A percentile compares a stretch with the other conserved stretches of the same genome.
Evolutionary conservation across 2,888 invertebrate genomes (phyloP).

Genomic region (Dexiosoma caninum): DNA sequence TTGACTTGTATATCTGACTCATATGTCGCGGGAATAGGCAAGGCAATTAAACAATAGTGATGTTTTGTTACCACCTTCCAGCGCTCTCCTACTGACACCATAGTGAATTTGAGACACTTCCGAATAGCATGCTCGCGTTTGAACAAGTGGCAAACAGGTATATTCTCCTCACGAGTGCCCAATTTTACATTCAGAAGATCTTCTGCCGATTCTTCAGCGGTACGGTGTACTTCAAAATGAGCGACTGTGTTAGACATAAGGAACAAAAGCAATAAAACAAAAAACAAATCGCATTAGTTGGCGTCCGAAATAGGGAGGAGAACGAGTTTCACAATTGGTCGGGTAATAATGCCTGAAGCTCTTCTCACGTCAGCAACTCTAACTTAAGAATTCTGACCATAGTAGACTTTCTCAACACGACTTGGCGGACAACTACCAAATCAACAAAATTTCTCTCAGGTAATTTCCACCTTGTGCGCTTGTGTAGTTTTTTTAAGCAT

Average conservation of each 20-base stretch:
- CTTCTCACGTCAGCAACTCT: too few species aligned
- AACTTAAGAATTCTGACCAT: neutral
- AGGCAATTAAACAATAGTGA: neutral
- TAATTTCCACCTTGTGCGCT: neutral
- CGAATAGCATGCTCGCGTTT: neutral
- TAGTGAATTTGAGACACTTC: neutral
- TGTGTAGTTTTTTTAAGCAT: neutral
- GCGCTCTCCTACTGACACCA: neutral
- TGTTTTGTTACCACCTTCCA: neutral
- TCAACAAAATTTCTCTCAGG: neutral
- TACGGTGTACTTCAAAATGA: neutral
- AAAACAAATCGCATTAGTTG: neutral
- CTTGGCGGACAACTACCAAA: neutral
- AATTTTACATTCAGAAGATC: neutral
- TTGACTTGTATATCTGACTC: neutral
- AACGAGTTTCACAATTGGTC: neutral
- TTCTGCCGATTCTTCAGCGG: neutral
- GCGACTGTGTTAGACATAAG: too few species aligned
- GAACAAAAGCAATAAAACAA: too few species aligned
- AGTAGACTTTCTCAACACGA: neutral
- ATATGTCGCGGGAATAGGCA: neutral
- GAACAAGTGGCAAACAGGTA: neutral
- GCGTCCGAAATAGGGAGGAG: neutral
- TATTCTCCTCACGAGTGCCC: neutral
- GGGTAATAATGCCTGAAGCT: too few species aligned